phyloP scores from a whole-genome alignment of 2,797 vertebrate genomes.

The Artibeus lituratus region DNA sequence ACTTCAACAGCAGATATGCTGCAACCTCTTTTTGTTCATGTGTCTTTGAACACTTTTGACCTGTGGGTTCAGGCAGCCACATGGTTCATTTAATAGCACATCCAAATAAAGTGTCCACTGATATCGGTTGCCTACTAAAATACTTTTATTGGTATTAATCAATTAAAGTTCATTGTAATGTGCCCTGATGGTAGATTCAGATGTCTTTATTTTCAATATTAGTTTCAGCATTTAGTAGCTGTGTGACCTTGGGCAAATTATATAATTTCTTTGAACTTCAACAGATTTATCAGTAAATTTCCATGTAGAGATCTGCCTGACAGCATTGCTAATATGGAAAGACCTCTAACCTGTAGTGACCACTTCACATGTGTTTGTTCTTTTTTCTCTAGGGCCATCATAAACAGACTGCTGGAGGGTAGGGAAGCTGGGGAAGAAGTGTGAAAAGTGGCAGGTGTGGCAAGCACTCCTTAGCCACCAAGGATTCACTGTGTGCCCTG shows the following conservation, averaged over 20 bases:
- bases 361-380: neutral
- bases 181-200: neutral
- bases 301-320: neutral
- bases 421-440: neutral
- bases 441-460: neutral
- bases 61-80: neutral
- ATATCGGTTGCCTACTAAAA: neutral
- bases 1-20: neutral
- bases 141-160: neutral
- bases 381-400: neutral
- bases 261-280: neutral
- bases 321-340: neutral
- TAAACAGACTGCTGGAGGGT: neutral
- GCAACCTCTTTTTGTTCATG: neutral
- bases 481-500: neutral
- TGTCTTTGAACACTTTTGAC: neutral
- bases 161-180: neutral
- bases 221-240: neutral
- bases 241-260: neutral
- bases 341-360: neutral
- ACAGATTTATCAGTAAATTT: neutral
- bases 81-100: neutral
- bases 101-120: neutral
- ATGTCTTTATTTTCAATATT: neutral
- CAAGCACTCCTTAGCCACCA: neutral